phyloP scores from a whole-genome alignment of 92 coral and sea anemone genomes.

The Palythoa grandiflora region DNA sequence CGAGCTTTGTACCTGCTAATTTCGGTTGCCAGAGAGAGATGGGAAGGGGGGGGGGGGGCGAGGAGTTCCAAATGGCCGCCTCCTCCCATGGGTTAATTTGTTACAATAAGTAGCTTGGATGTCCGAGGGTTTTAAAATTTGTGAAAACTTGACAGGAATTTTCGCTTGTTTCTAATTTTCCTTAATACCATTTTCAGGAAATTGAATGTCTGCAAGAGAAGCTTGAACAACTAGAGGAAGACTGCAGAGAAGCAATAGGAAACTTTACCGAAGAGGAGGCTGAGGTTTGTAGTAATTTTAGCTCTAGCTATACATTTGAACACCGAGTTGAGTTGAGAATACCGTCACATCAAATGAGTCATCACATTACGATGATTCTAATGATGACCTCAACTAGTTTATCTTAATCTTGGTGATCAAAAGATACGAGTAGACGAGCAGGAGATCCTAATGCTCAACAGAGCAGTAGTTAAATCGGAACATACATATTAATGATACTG shows the following conservation, averaged over 20 bases:
- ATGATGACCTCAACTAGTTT: neutral
- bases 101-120: too few relatives aligned
- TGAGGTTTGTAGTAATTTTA: constrained; percentile 67
- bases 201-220: constrained; percentile 88
- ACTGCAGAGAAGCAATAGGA: constrained; percentile 77
- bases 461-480: too few relatives aligned
- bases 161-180: neutral
- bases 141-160: too few relatives aligned
- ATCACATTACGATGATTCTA: neutral
- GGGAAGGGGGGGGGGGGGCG: too few relatives aligned
- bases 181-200: constrained; percentile 69
- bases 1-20: too few relatives aligned
- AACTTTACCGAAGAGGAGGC: constrained; percentile 94
- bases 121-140: too few relatives aligned
- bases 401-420: neutral
- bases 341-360: neutral
- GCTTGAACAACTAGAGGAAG: constrained; percentile 56
- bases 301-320: neutral
- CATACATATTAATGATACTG: too few relatives aligned
- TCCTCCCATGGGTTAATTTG: too few relatives aligned
- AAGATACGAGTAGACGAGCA: too few relatives aligned
- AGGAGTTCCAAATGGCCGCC: too few relatives aligned
- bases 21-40: too few relatives aligned
- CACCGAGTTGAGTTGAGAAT: neutral
- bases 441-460: too few relatives aligned